phyloP scores from a whole-genome alignment of 2,113 vertebrate genomes.

The Anguilla rostrata region DNA sequence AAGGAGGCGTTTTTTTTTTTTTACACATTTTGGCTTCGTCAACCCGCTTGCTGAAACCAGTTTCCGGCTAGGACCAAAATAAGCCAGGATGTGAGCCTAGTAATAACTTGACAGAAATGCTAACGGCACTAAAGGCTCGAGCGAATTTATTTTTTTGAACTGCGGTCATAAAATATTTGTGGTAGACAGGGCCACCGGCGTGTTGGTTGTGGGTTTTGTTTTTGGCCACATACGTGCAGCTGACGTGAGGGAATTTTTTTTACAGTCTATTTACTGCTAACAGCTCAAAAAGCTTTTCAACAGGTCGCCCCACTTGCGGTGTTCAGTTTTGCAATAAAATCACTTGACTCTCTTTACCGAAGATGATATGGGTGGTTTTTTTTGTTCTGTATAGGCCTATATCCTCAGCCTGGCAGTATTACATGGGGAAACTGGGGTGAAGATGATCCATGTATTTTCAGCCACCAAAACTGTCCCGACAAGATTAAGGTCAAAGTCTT shows the following conservation, averaged over 20 bases:
- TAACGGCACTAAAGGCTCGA: neutral
- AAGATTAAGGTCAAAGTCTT: constrained; percentile 57
- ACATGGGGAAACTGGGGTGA: neutral
- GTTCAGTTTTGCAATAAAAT: neutral
- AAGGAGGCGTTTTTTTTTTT: neutral
- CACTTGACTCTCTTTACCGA: neutral
- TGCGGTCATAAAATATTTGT: neutral
- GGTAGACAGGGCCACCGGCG: neutral
- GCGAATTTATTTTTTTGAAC: neutral
- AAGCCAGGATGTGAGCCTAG: neutral
- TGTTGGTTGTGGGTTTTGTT: neutral
- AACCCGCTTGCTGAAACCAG: neutral
- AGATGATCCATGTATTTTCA: constrained; percentile 4
- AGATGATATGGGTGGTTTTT: neutral
- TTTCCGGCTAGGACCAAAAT: neutral
- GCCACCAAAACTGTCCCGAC: constrained; percentile 26
- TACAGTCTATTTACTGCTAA: neutral
- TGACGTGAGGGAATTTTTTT: neutral
- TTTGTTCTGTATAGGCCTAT: neutral
- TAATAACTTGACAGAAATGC: neutral
- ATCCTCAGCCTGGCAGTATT: neutral
- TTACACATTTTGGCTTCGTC: neutral
- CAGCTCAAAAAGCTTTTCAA: neutral
- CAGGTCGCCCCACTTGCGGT: neutral
- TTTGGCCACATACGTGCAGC: neutral